phyloP scores from a whole-genome alignment of 2,797 vertebrate genomes.

The Scolopax bukidnonensis region DNA sequence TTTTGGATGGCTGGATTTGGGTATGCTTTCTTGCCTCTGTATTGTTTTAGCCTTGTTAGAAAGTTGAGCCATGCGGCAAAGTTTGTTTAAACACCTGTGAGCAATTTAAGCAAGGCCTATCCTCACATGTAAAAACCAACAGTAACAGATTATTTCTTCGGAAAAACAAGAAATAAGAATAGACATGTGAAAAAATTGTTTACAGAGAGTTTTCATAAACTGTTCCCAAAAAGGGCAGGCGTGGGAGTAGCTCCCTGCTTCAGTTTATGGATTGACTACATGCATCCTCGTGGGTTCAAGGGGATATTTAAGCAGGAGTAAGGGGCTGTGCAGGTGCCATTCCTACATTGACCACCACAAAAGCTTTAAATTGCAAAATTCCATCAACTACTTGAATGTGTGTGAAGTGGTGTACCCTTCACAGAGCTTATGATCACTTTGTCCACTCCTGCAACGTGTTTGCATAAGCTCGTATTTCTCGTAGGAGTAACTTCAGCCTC shows the following conservation, averaged over 20 bases:
- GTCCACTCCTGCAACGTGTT: background rate
- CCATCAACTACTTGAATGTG: background rate
- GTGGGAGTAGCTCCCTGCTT: background rate
- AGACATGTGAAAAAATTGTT: background rate
- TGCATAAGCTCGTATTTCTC: background rate
- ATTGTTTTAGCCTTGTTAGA: background rate
- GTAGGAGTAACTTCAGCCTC: background rate
- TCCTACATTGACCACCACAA: background rate
- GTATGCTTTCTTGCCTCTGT: background rate
- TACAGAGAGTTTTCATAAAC: background rate
- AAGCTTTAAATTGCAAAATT: background rate
- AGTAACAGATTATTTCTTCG: background rate
- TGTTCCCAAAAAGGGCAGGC: background rate
- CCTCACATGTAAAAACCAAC: background rate
- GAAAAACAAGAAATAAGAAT: background rate
- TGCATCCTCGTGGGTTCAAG: background rate
- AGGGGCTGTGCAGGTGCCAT: background rate
- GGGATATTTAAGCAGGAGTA: background rate
- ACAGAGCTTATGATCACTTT: background rate
- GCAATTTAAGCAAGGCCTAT: background rate
- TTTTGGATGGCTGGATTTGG: background rate
- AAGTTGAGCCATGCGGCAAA: background rate
- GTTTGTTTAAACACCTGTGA: background rate
- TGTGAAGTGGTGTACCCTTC: background rate
- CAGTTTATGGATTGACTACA: background rate